Evolutionary conservation across 2,888 invertebrate genomes (phyloP).

Genomic region (Drosophila aldrichi): DNA sequence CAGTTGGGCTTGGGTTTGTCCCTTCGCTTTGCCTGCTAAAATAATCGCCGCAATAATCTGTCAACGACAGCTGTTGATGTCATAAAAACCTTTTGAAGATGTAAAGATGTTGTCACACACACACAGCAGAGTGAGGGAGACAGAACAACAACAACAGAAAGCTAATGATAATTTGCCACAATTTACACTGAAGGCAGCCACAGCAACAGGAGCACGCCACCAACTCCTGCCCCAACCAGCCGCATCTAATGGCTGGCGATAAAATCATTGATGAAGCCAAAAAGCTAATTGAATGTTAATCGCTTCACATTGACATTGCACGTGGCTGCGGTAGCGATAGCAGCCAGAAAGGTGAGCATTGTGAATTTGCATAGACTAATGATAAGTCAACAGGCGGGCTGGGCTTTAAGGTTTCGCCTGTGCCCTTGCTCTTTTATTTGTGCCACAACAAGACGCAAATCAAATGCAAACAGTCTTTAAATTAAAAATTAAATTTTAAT

Average conservation of each 20-base stretch:
- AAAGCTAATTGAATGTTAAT: conserved; percentile 83
- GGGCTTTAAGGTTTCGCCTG: conserved; percentile 18
- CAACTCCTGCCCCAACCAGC: not conserved
- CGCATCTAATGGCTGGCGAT: conserved; percentile 77
- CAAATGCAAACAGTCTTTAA: conserved; percentile 81
- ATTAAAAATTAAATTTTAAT: conserved; percentile 85
- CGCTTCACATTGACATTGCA: conserved; percentile 78
- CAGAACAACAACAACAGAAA: conserved; percentile 45
- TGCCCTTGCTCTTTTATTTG: conserved; percentile 37
- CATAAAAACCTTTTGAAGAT: conserved; percentile 84
- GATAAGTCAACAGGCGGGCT: conserved; percentile 67
- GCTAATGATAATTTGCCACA: conserved; percentile 82
- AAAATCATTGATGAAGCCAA: conserved; percentile 82
- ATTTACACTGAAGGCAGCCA: conserved; percentile 60
- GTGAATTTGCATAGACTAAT: conserved; percentile 70
- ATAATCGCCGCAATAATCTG: conserved; percentile 85
- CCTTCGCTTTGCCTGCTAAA: conserved; percentile 71
- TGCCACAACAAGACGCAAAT: conserved; percentile 64
- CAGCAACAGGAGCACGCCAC: too few species aligned
- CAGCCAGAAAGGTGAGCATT: conserved; percentile 51
- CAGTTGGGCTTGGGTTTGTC: conserved; percentile 30
- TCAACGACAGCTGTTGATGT: conserved; percentile 85
- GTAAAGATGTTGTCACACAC: conserved; percentile 63
- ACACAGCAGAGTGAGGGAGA: conserved; percentile 9
- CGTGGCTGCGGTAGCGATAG: conserved; percentile 63